These are phyloP conservation scores for Tenthredo mesomela DNA, from an alignment of 2,888 invertebrate genomes.

Conservation along the genomic window DNA sequence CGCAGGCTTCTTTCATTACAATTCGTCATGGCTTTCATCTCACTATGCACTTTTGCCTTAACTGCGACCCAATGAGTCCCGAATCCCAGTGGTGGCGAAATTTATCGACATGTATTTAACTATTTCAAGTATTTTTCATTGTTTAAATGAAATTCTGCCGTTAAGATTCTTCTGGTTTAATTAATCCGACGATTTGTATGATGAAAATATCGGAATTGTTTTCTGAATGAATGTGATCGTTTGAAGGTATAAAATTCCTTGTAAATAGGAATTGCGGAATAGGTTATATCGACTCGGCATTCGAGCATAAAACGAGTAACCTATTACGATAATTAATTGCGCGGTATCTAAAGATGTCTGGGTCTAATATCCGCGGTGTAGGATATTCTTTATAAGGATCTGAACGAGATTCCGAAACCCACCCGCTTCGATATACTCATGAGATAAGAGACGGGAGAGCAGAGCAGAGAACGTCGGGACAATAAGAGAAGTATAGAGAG, in stretches of 20 bases:
- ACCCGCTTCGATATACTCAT: constrained; percentile 41
- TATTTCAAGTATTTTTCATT: not conserved
- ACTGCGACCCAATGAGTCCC: not conserved
- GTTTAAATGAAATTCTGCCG: not conserved
- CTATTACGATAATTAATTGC: constrained; percentile 69
- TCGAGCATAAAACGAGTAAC: constrained; percentile 1
- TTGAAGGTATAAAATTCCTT: not conserved
- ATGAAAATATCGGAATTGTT: not conserved
- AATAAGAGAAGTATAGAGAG: constrained; percentile 20
- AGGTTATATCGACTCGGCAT: not conserved
- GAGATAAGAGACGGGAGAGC: constrained; percentile 35
- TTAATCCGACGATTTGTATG: not conserved
- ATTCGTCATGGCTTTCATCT: constrained; percentile 72
- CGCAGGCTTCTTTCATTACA: constrained; percentile 69
- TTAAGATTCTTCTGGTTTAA: not conserved
- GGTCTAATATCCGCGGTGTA: constrained; percentile 14
- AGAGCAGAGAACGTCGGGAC: not conserved
- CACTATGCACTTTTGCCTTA: constrained; percentile 58
- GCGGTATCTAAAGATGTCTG: constrained; percentile 59
- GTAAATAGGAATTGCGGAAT: not conserved
- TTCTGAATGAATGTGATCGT: not conserved
- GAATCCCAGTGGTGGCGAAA: not conserved
- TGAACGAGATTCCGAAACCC: constrained; percentile 48
- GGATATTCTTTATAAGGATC: constrained; percentile 46
- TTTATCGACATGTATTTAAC: not conserved